Evolutionary conservation across 2,888 invertebrate species (phyloP).

Genomic region (Agelastica alni): DNA sequence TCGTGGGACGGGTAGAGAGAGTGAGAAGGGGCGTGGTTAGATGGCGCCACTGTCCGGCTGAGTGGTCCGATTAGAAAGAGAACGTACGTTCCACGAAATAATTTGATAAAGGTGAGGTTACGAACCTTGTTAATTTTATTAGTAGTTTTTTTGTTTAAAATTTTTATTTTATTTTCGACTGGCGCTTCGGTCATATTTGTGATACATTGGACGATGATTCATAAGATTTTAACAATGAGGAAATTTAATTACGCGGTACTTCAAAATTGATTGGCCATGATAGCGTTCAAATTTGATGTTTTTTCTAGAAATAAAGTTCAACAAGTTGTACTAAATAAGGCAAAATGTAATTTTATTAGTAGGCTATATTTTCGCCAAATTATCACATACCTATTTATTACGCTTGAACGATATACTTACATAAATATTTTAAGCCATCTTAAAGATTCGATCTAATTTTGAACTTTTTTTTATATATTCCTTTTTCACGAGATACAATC

Average conservation of each 20-base stretch:
- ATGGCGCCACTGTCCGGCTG: conserved; percentile 46
- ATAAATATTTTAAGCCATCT: no score
- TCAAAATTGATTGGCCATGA: no score
- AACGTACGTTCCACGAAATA: conserved; percentile 29
- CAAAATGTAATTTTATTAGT: no score
- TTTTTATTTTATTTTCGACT: not conserved
- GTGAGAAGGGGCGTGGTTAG: conserved; percentile 47
- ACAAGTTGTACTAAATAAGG: no score
- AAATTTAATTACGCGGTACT: no score
- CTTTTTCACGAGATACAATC: not conserved
- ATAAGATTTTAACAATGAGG: not conserved
- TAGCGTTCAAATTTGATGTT: no score
- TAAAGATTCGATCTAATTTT: no score
- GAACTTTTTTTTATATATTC: no score
- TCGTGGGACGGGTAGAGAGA: conserved; percentile 28
- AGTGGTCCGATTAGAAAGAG: conserved; percentile 23
- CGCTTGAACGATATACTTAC: no score
- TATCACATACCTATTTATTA: no score
- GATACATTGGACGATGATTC: not conserved
- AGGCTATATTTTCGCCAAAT: no score
- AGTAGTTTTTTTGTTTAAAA: conserved; percentile 6
- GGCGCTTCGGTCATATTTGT: not conserved
- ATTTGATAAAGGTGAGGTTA: conserved; percentile 34
- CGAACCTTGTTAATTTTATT: conserved; percentile 29
- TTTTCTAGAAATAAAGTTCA: no score